Evolutionary conservation across 2,113 vertebrate genomes (phyloP), one percentile per base, ranked within the genome.

Genomic region (Eurypyga helias): DNA sequence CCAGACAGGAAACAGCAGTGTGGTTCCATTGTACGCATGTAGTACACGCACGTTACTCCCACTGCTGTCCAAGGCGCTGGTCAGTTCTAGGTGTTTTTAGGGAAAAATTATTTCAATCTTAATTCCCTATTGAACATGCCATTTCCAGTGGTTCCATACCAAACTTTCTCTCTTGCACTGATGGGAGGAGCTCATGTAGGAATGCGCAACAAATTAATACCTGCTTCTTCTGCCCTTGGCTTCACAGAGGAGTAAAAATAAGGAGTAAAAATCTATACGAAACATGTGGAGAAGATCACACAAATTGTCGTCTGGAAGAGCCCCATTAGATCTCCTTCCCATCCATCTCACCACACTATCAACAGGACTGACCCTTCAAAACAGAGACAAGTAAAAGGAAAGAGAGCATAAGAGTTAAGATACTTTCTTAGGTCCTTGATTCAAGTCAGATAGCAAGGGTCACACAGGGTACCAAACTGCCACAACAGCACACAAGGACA

Each of bases 301-400:
- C 2, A 10, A 76, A 72, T 5, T 38, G 11, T 51, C 54, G 18
- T 17, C 15, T 79, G 34, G 18, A 83, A 25, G 13, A 79, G 25
- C 6, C 62, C 15, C 3, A 1, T 16, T 26, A 69, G 13, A 11
- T 41, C 20, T 80, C 1, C 0, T 57, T 80, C 58, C 18, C 25
- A 24, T 13, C 15, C 25, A 49, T 46, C 31, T 54, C 71, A 60
- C 48, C 15, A 5, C 41, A 55, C 26, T 76, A 17, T 14, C n/a
- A 67, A 38, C 45, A 80, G 48, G 38, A 78, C 38, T 16, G 25
- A 24, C 18, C 13, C 16, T 70, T 66, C 58, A 49, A 62, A 89
- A 79, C 6, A 70, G n/a, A 48, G 55, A 62, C 8, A 66, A 65
- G 17, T 49, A 10, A 80, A 52, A 73, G 19, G 26, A 61, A 76